These are phyloP conservation scores for Lethocerus indicus DNA, from an alignment of 1,140 invertebrate species.

Conservation along the genomic window DNA sequence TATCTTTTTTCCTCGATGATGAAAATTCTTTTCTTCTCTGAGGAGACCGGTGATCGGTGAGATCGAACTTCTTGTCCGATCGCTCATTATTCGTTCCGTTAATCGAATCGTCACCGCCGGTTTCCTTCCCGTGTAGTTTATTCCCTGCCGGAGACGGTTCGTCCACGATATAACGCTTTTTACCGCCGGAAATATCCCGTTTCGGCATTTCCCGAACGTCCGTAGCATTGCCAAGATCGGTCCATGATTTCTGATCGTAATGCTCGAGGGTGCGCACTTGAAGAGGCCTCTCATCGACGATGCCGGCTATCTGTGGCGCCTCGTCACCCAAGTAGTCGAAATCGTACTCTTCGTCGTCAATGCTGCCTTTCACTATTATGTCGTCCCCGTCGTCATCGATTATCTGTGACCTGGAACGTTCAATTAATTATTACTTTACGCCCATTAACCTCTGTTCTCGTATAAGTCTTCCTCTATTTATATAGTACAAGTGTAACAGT, in stretches of 20 bases:
- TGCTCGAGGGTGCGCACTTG: constrained; percentile 44
- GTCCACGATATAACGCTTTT: too few species aligned
- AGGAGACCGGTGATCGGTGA: too few species aligned
- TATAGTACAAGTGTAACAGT: constrained; percentile 24
- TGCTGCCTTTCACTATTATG: constrained; percentile 34
- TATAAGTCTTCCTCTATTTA: constrained; percentile 5
- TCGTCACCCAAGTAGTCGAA: constrained; percentile 56
- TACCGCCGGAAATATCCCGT: too few species aligned
- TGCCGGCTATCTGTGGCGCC: constrained; percentile 74
- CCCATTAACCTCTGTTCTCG: background rate
- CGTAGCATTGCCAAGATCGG: too few species aligned
- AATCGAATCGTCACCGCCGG: too few species aligned
- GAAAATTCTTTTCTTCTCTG: constrained; percentile 12
- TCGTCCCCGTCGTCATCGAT: constrained; percentile 77
- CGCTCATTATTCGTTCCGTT: constrained; percentile 16
- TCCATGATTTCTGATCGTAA: too few species aligned
- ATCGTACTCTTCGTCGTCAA: constrained; percentile 49
- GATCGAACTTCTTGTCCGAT: constrained; percentile 7
- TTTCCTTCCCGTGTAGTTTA: too few species aligned
- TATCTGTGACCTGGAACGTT: constrained; percentile 57
- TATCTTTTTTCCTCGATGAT: background rate
- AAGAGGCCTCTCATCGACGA: constrained; percentile 70
- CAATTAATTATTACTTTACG: background rate
- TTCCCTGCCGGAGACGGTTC: too few species aligned
- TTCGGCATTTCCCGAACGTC: too few species aligned